Base-by-base conservation (phyloP, 1,140 invertebrate genomes). In the Drosophila nigrodunni region DNA sequence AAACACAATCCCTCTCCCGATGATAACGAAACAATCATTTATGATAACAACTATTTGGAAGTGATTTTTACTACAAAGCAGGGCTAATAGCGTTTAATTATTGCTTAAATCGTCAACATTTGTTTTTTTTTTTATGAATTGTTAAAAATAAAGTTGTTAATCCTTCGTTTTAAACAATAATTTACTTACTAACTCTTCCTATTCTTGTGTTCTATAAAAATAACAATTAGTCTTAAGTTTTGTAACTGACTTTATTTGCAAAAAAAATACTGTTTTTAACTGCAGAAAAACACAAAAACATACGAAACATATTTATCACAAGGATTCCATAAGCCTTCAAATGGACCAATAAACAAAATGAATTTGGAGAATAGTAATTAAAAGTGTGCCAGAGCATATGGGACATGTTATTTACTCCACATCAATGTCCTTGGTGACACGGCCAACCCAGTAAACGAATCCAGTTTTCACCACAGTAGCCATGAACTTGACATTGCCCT, bases 361-460 rank as follows among this genome's bases (percentile, higher is more conserved):
- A 59, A 30, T 30, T 44, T 59, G 13, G 34, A 6, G 25, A 2
- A 5, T 5, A 30, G 6, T 58, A 71, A 59, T 35, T n/a, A 68
- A 41, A 74, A 60, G n/a, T 44, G 41, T 50, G 35, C 35, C 43
- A 50, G 37, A 49, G 6, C 58, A 47, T 54, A 46, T 50, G 11
- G 46, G 25, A 74, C 59, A 43, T 66, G 39, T 60, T 3, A 49
- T 55, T 81, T 82, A 80, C 71, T 88, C 86, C 54, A 88, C 85
- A 75, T 83, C 64, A 43, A 88, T 50, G 15, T 88, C 83, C 68
- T 88, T 88, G 64, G 83, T 89, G 41, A 88, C 82, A n/a, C 91
- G 90, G 8, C 82, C 79, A 10, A 93, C 92, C 93, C 93, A 93
- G 47, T 92, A 93, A 47, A 89, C 89, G 35, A 85, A 92, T 50